phyloP scores from a whole-genome alignment of 2,888 invertebrate species.

The Plebejus anna region DNA sequence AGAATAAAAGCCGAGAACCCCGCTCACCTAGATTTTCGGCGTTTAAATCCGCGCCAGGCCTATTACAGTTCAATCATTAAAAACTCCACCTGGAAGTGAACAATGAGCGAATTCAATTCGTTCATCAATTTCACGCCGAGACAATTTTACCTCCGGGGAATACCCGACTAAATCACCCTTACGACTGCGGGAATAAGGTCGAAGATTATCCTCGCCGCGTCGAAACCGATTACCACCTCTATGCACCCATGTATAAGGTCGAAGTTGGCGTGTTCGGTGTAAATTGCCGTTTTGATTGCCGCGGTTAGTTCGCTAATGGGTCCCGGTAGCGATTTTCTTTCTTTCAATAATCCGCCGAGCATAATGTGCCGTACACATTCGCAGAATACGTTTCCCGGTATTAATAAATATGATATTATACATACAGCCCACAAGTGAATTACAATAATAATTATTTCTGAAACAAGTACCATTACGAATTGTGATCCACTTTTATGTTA shows the following conservation, averaged over 20 bases:
- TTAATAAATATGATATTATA: too few relatives aligned
- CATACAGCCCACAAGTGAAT: too few relatives aligned
- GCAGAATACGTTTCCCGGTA: too few relatives aligned
- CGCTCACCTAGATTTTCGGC: neutral
- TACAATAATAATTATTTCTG: too few relatives aligned
- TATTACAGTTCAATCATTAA: constrained; percentile 14
- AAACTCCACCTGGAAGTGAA: constrained; percentile 8
- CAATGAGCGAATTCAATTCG: constrained; percentile 20
- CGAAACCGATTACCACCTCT: neutral
- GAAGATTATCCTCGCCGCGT: neutral
- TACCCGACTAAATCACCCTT: neutral
- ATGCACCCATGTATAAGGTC: neutral
- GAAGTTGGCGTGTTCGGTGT: neutral
- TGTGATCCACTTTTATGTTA: too few relatives aligned
- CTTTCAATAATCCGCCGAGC: constrained; percentile 2
- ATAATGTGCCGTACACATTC: neutral
- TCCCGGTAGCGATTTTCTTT: constrained; percentile 6
- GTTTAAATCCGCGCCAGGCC: neutral
- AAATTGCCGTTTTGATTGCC: constrained; percentile 12
- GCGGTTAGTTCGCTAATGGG: constrained; percentile 14
- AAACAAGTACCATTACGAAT: too few relatives aligned
- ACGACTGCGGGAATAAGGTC: neutral
- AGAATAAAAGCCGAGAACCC: neutral
- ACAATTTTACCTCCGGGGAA: neutral
- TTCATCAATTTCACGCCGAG: constrained; percentile 19